Evolutionary conservation across 2,113 vertebrate genomes (phyloP).

Genomic region (Sclerurus mexicanus): DNA sequence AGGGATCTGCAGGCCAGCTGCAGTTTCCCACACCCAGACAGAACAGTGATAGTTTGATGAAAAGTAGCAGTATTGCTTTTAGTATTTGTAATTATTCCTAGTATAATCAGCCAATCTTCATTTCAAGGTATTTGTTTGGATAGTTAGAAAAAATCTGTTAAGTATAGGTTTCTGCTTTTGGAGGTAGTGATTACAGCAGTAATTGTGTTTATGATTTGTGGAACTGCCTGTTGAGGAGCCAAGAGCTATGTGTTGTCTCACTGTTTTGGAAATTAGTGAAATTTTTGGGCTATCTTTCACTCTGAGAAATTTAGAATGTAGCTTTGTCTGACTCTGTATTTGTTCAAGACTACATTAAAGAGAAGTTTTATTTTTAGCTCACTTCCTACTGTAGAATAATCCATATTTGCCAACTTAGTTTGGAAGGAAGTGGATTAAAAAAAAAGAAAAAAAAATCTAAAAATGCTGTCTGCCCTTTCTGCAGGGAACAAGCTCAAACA

Average conservation of each 20-base stretch:
- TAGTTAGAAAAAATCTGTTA: background rate
- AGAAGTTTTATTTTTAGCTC: background rate
- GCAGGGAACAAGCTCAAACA: background rate
- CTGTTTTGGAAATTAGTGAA: background rate
- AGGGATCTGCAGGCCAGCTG: too few species aligned
- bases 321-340: background rate
- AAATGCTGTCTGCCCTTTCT: background rate
- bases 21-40: too few species aligned
- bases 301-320: background rate
- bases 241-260: background rate
- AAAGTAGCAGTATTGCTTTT: background rate
- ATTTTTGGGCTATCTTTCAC: background rate
- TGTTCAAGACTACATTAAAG: background rate
- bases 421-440: background rate
- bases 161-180: background rate
- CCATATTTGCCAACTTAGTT: background rate
- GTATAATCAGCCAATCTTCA: background rate
- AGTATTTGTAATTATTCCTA: background rate
- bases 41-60: background rate
- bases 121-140: background rate
- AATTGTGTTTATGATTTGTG: background rate
- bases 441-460: background rate
- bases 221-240: background rate
- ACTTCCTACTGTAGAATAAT: background rate
- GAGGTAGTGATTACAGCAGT: background rate